A percentile compares a stretch with the other conserved stretches of the same genome.
These are phyloP conservation scores for Drosophila fungiperda DNA, from an alignment of 2,888 invertebrate species.

Conservation along the genomic window DNA sequence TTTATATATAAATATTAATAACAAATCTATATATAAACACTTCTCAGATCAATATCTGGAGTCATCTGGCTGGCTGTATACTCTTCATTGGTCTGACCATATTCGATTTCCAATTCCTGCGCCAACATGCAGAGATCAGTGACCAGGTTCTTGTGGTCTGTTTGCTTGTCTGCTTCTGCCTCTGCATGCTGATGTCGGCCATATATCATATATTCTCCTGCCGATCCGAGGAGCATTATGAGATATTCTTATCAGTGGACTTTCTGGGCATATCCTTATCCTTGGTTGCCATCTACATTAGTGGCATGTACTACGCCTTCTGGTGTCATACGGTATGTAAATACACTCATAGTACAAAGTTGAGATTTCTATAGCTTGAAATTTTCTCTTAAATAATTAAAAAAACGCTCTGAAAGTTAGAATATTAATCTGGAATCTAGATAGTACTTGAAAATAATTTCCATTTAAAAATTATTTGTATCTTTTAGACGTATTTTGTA, in stretches of 20 bases:
- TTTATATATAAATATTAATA: not conserved
- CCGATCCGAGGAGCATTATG: constrained; percentile 93
- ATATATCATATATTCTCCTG: constrained; percentile 98
- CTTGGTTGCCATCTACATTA: constrained; percentile 96
- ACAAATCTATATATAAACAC: not conserved
- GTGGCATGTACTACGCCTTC: constrained; percentile 98
- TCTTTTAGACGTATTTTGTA: too few species aligned
- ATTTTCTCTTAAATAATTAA: too few species aligned
- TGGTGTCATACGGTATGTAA: constrained; percentile 94
- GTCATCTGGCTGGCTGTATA: constrained; percentile 94
- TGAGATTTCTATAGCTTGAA: not conserved
- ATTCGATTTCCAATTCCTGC: constrained; percentile 92
- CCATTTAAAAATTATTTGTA: too few species aligned
- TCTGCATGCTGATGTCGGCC: constrained; percentile 96
- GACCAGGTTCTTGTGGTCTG: constrained; percentile 95
- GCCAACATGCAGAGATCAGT: constrained; percentile 90
- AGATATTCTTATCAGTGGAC: constrained; percentile 95
- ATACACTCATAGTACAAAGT: not conserved
- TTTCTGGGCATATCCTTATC: constrained; percentile 97
- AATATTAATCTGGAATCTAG: too few species aligned
- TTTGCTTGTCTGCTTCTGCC: constrained; percentile 94
- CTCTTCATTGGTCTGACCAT: constrained; percentile 93
- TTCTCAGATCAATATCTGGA: constrained; percentile 95
- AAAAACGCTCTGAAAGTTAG: too few species aligned
- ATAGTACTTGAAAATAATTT: too few species aligned